phyloP scores from a whole-genome alignment of 1,140 invertebrate genomes.

The Portunus trituberculatus region DNA sequence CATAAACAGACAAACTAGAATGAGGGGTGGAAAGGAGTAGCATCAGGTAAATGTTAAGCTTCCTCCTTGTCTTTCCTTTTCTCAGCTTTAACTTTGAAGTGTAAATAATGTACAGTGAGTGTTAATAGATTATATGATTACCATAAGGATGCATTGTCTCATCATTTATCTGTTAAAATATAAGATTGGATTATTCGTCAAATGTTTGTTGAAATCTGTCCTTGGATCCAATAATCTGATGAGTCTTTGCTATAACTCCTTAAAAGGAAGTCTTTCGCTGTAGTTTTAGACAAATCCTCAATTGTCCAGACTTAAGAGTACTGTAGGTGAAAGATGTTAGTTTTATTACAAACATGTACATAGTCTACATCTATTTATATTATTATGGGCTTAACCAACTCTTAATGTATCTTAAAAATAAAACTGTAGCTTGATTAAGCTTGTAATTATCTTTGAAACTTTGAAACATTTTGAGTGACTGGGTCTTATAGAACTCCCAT shows the following conservation, averaged over 20 bases:
- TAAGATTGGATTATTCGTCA: not conserved
- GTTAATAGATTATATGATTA: constrained; percentile 71
- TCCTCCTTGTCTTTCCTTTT: constrained; percentile 70
- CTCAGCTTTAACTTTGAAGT: constrained; percentile 73
- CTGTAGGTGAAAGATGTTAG: constrained; percentile 65
- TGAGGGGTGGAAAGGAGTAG: constrained; percentile 43
- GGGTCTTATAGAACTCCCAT: too few species aligned
- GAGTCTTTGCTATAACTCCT: constrained; percentile 56
- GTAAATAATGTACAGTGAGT: constrained; percentile 72
- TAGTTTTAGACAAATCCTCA: constrained; percentile 62
- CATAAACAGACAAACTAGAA: not conserved
- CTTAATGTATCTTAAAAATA: constrained; percentile 72
- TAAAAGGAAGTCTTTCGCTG: constrained; percentile 71
- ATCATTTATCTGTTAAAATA: constrained; percentile 36
- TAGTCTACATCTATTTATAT: constrained; percentile 76
- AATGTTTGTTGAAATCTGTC: not conserved
- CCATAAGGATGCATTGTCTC: constrained; percentile 52
- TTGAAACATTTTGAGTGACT: too few species aligned
- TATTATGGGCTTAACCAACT: constrained; percentile 69
- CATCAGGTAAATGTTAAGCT: constrained; percentile 67
- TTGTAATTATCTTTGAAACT: not conserved
- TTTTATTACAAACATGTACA: constrained; percentile 72
- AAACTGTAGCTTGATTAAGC: constrained; percentile 61
- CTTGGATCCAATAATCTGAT: constrained; percentile 39
- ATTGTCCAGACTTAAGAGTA: constrained; percentile 51